phyloP scores from a whole-genome alignment of 1,140 invertebrate species.

The Tetramorium alpestre region DNA sequence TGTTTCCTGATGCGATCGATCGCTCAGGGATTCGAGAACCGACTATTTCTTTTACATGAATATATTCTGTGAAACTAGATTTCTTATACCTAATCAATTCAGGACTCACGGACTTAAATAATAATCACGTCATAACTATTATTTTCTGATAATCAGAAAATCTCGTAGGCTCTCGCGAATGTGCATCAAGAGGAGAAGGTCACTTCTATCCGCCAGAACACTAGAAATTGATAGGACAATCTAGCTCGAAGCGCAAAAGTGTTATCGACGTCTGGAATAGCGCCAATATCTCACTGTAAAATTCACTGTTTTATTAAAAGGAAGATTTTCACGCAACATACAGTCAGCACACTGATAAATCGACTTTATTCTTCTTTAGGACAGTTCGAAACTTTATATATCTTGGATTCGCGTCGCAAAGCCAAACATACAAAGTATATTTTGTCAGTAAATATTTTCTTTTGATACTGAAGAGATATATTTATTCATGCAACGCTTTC shows the following conservation, averaged over 20 bases:
- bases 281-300: not conserved
- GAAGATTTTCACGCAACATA: not conserved
- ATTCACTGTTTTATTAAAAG: slow-evolving; percentile 16
- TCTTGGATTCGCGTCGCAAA: not conserved
- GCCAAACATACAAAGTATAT: not conserved
- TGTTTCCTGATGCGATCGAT: not conserved
- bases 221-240: not conserved
- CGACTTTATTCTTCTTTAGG: not conserved
- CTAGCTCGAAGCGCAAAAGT: not conserved
- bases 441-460: not conserved
- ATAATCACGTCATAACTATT: slow-evolving; percentile 23
- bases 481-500: not conserved
- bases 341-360: not conserved
- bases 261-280: not conserved
- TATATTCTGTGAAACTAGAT: slow-evolving; percentile 31
- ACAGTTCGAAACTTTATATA: not conserved
- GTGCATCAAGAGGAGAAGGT: not conserved
- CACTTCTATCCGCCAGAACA: not conserved
- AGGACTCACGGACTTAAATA: slow-evolving; percentile 12
- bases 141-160: slow-evolving; percentile 12
- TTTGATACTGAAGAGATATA: not conserved
- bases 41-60: not conserved
- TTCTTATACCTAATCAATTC: not conserved
- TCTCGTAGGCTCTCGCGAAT: slow-evolving; percentile 25
- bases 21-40: not conserved